Percentiles rank a stretch among this genome's conserved stretches.
Conservation (phyloP, 2,888 invertebrate genomes). For the Melanostoma scalare region DNA sequence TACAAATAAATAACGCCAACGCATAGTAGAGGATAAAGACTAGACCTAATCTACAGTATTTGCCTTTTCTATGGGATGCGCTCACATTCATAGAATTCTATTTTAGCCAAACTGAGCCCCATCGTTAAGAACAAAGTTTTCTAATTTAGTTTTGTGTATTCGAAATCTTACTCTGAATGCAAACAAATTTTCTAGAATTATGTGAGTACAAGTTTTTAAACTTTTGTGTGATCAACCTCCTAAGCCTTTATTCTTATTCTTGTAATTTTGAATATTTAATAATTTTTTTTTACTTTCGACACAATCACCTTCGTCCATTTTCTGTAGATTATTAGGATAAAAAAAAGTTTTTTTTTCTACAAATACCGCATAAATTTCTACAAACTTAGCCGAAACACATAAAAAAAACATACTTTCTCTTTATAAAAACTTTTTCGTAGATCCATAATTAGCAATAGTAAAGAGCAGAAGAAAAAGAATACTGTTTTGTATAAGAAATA, state of each 20-base stretch:
- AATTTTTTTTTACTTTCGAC: conserved; percentile 1
- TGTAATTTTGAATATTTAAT: background rate
- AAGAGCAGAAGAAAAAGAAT: conserved; percentile 27
- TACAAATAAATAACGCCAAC: too few species aligned
- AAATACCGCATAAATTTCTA: conserved; percentile 16
- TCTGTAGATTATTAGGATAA: conserved; percentile 36
- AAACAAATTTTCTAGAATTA: too few species aligned
- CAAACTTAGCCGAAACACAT: conserved; percentile 9
- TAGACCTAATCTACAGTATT: too few species aligned
- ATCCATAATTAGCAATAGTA: conserved; percentile 78
- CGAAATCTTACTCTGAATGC: too few species aligned
- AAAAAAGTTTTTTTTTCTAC: conserved; percentile 7
- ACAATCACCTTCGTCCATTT: conserved; percentile 66
- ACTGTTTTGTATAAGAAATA: conserved; percentile 1
- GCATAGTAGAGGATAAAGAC: too few species aligned
- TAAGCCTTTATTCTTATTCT: background rate
- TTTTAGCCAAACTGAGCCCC: too few species aligned
- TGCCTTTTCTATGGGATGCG: too few species aligned
- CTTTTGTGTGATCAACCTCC: background rate
- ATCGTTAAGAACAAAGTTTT: too few species aligned
- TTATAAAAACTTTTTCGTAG: conserved; percentile 6
- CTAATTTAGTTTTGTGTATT: too few species aligned
- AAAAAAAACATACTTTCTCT: conserved; percentile 7
- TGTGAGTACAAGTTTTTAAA: too few species aligned
- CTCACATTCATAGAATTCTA: too few species aligned